Conservation (phyloP, 2,113 vertebrate species). For the Mesocricetus auratus region DNA sequence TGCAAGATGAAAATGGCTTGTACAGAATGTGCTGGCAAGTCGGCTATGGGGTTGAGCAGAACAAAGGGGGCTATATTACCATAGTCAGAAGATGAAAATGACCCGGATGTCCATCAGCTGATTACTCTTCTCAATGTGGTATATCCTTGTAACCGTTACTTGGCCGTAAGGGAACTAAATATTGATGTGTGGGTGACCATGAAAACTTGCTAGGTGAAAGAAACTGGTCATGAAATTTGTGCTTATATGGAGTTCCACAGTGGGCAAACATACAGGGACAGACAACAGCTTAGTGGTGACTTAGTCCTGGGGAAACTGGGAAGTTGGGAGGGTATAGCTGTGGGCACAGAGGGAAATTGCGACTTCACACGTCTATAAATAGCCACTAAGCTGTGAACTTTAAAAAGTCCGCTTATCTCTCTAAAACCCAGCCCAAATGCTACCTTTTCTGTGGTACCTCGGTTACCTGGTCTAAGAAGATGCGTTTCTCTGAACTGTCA, state of each 20-base stretch:
- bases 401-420: not conserved
- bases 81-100: not conserved
- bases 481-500: not conserved
- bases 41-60: not conserved
- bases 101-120: not conserved
- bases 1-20: not conserved
- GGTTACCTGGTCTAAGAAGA: not conserved
- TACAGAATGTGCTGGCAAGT: not conserved
- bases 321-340: not conserved
- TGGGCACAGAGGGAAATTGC: not conserved
- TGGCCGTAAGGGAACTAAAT: not conserved
- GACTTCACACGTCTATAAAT: not conserved
- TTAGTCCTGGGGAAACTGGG: not conserved
- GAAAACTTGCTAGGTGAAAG: not conserved
- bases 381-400: not conserved
- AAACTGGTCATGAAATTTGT: not conserved
- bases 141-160: not conserved
- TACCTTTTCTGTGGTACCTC: not conserved
- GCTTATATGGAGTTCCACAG: not conserved
- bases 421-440: too few relatives aligned
- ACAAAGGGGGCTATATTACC: slow-evolving; percentile 5
- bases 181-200: not conserved
- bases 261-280: not conserved
- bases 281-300: not conserved
- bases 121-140: not conserved